Evolutionary conservation across 2,113 vertebrate genomes (phyloP), one percentile per base, ranked within the genome.

Genomic region (Camelus dromedarius): DNA sequence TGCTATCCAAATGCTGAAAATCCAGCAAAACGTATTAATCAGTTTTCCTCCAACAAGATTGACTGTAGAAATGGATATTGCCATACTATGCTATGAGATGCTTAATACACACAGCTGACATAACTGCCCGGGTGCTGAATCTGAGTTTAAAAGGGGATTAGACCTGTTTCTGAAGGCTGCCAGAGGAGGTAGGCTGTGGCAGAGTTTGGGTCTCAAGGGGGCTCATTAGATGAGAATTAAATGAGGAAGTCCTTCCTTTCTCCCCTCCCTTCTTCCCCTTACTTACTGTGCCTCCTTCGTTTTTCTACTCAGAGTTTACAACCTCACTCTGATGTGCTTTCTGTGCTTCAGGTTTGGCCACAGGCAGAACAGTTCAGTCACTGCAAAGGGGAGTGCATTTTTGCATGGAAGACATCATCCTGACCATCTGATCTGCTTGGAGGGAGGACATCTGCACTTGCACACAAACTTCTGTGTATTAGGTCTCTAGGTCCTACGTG

Each of bases 41-140:
- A 52, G 76, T 87, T 89, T 96, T 89, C 73, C 86, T 96, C 52
- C 86, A 89, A 93, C 67, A 52, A 66, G n/a, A 60, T 58, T 96
- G 91, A 96, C 83, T 84, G n/a, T 91, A 67, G 91, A 96, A 94
- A 94, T 72, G 42, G 46, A 87, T 94, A 89, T 76, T 52, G 72
- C 30, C 67, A 73, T 48, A 54, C 14, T 56, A 50, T 56, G 73
- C 91, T 92, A 85, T 95, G 80, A 84, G 58, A 62, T 77, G 50
- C 77, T 96, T 52, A 90, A 67, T 70, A 72, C 76, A 52, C 69
- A 67, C 14, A 24, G 24, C 46, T 62, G 66, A 79, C 73, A 69
- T 82, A 82, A 56, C 58, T 81, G 35, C 10, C 5, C 77, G 56
- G 58, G 22, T n/a, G 26, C 93, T n/a, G 62, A 95, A 80, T 73